These are phyloP conservation scores for Paracentrotus lividus DNA, from an alignment of 53 echinoderm and acorn worm genomes.

Conservation along the genomic window DNA sequence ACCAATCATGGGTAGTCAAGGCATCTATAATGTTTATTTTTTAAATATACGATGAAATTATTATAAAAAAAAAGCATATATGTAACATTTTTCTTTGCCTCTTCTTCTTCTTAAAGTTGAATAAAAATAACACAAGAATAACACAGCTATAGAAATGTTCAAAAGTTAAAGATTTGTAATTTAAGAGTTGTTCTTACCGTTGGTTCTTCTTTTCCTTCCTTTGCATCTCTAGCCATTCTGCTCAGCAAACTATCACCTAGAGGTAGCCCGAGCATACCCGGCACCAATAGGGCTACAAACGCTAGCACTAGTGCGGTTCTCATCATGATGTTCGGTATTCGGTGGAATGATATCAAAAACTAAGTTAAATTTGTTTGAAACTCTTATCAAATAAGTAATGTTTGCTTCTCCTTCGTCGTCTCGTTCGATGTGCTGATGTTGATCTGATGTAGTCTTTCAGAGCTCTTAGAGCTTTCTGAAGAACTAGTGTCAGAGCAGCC, in stretches of 20 bases:
- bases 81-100: too few species aligned
- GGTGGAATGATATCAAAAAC: not conserved
- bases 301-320: not conserved
- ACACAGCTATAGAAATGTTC: not conserved
- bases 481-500: not conserved
- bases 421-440: not conserved
- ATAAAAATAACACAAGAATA: not conserved
- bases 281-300: conserved; percentile 20
- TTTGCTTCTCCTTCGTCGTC: not conserved
- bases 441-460: not conserved
- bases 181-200: not conserved
- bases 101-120: too few species aligned
- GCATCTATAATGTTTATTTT: too few species aligned
- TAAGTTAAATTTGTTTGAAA: not conserved
- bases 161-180: not conserved
- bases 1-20: too few species aligned
- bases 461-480: conserved; percentile 36
- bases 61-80: too few species aligned
- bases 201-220: conserved; percentile 33
- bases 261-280: conserved; percentile 8
- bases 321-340: conserved; percentile 10
- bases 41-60: too few species aligned
- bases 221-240: conserved; percentile 26
- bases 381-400: not conserved
- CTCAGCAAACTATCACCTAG: conserved; percentile 4